phyloP scores from a whole-genome alignment of 2,888 invertebrate genomes.

The Heliconius hortense region DNA sequence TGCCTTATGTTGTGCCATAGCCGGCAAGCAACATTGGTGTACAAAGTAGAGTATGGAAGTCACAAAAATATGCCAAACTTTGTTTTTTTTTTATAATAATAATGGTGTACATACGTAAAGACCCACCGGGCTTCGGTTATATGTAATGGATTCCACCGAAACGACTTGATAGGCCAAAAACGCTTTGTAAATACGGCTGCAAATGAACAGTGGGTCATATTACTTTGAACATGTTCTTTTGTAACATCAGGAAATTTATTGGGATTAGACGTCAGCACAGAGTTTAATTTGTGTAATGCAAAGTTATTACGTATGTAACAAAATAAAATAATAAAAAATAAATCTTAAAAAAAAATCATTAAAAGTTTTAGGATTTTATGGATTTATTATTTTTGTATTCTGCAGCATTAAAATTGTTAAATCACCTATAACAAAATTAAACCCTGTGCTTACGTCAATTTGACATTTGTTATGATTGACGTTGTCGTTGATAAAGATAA shows the following conservation, averaged over 20 bases:
- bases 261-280: neutral
- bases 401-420: too few species aligned
- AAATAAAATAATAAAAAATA: neutral
- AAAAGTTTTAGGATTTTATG: neutral
- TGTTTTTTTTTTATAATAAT: constrained; percentile 41
- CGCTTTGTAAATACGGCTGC: constrained; percentile 74
- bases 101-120: constrained; percentile 66
- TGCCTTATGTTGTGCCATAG: constrained; percentile 53
- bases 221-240: constrained; percentile 1
- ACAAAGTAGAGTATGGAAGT: constrained; percentile 55
- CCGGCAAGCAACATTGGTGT: constrained; percentile 40
- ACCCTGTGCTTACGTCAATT: neutral
- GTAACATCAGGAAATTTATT: constrained; percentile 2
- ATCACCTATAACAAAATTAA: neutral
- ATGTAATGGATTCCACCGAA: constrained; percentile 62
- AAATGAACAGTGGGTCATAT: constrained; percentile 42
- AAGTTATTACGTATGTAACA: neutral
- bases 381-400: neutral
- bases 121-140: constrained; percentile 75
- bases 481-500: constrained; percentile 19
- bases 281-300: neutral
- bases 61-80: constrained; percentile 81
- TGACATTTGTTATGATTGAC: constrained; percentile 17
- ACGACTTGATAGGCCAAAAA: constrained; percentile 72
- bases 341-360: neutral